Conservation (phyloP, 2,797 vertebrate species). For the Malacoctenus gilli region DNA sequence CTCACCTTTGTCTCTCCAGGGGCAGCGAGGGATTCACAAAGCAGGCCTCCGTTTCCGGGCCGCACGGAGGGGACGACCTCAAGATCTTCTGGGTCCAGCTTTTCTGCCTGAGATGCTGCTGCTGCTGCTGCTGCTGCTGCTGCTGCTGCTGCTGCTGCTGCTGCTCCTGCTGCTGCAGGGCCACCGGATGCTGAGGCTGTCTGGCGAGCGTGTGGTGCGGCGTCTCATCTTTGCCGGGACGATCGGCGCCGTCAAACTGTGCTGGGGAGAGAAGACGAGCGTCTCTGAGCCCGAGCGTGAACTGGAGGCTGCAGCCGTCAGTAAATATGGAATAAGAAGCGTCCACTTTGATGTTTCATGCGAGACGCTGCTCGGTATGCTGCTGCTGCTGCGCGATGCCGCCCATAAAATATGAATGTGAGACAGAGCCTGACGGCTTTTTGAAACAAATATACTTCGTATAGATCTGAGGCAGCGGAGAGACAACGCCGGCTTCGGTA, state of each 20-base stretch:
- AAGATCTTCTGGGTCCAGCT: conserved; percentile 92
- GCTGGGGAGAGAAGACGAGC: conserved; percentile 73
- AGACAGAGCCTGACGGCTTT: conserved; percentile 27
- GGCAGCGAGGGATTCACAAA: conserved; percentile 87
- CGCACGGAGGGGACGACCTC: conserved; percentile 68
- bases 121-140: conserved; percentile 56
- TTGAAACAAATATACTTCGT: conserved; percentile 34
- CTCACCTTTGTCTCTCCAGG: conserved; percentile 93
- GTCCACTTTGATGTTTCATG: conserved; percentile 61
- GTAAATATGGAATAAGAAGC: conserved; percentile 46
- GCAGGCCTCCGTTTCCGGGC: conserved; percentile 69
- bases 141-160: conserved; percentile 53
- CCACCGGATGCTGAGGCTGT: conserved; percentile 57
- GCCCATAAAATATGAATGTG: conserved; percentile 65
- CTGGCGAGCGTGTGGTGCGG: conserved; percentile 62
- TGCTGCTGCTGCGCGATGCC: conserved; percentile 44
- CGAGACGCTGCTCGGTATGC: conserved; percentile 51
- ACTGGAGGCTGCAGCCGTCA: conserved; percentile 26
- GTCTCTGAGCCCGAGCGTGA: conserved; percentile 32
- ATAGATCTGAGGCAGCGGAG: conserved; percentile 21
- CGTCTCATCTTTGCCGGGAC: conserved; percentile 82
- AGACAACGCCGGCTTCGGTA: neutral
- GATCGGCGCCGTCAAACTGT: conserved; percentile 89
- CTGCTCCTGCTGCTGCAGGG: conserved; percentile 44
- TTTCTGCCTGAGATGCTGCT: conserved; percentile 81